Evolutionary conservation across 2,888 invertebrate species (phyloP), one percentile per base, ranked within the genome.

Genomic region (Noctua comes): DNA sequence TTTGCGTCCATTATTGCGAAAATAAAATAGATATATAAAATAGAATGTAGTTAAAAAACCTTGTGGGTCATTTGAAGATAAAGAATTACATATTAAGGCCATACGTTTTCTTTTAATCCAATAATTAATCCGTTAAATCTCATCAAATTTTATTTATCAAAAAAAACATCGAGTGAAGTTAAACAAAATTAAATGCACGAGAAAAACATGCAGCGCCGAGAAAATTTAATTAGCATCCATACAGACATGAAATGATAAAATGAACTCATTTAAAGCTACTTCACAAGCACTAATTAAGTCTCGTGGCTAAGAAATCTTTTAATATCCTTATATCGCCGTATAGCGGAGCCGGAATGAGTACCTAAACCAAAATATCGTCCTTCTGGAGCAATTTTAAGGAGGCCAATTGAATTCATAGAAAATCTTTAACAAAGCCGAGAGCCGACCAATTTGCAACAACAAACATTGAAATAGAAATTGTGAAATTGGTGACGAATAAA

Each of bases 401-500:
- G 31, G 82, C 82, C 83, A 89, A 90, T 89, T 86, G 77, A 88
- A 91, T 90, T 88, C 85, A 83, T 86, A 82, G 86, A 84, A 88
- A 89, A 89, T 86, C 80, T 73, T 54, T 68, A 83, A 88, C 88
- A 90, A 89, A 88, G 85, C 83, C 74, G 73, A 89, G 88, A 89
- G 87, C 89, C 88, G 75, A 82, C 88, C 89, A 91, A 90, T 93
- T 93, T 90, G 84, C 77, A 82, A 88, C 87, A 90, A 91, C 90
- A 92, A 92, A 93, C 87, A 91, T 83, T 90, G 88, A 89, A 90
- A 91, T 89, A 90, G 87, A 90, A 92, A 92, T 92, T 92, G 88
- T 90, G 83, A 89, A 91, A 92, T 91, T 92, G 90, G 91, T 91
- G 90, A 92, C 88, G 89, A 92, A 89, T 91, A 91, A 93, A 93